Base-by-base conservation (phyloP, 2,113 vertebrate genomes). In the Suricata suricatta region DNA sequence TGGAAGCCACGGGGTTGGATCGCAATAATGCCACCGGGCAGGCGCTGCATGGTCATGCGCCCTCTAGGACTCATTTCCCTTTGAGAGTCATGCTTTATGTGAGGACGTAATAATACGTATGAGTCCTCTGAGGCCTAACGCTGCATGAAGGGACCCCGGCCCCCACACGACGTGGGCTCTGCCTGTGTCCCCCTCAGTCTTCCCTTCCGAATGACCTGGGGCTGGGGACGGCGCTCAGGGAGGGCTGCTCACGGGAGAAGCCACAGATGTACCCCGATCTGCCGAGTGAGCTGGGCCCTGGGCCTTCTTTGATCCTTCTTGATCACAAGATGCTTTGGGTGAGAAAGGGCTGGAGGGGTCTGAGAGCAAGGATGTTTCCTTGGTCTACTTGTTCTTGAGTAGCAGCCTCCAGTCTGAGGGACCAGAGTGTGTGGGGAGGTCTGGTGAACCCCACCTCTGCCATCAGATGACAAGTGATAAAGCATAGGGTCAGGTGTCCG, bases 131-230 rank as follows among this genome's bases (percentile, higher is more conserved):
- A 44, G 44, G 11, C 82, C 54, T 35, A 19, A 13, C 21, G 21
- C 35, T 5, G 4, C 0, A 3, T 7, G 5, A 12, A 29, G 71
- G n/a, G 82, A 19, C 0, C 27, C 1, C 0, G 8, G 3, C 4
- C 52, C 76, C 52, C 17, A 1, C 2, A 5, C 21, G 8, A 5
- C 33, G 8, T 50, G 57, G 76, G 82, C 17, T 64, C 71, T 29
- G 5, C 16, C 7, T 2, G 23, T 1, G 4, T 2, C 33, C 64
- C 41, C 25, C 23, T 68, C 8, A 0, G 0, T 29, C 52, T 44
- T 57, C 47, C 35, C 21, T 0, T 29, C 14, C 35, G 14, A 12
- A 7, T 17, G 12, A 54, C 35, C 35, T 50, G 12, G 71, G 14
- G 66, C 35, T 5, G 0, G 52, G 17, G 69, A 44, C 29, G 69